Percentiles rank a stretch among this genome's conserved stretches.
Evolutionary conservation across 2,888 invertebrate genomes (phyloP).

Genomic region (Octodonta nipae): DNA sequence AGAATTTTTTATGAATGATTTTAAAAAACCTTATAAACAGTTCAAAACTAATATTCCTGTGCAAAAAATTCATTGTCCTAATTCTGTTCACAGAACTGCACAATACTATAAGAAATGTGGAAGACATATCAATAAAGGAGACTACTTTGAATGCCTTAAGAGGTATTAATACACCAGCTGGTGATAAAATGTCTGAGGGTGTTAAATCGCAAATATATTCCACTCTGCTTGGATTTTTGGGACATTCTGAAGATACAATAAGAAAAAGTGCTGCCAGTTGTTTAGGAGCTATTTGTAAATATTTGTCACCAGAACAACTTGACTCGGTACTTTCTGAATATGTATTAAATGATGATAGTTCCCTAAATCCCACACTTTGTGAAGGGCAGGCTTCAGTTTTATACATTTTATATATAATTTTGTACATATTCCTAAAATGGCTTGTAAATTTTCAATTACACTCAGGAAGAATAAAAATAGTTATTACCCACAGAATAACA

Average conservation of each 20-base stretch:
- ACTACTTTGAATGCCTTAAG: conserved; percentile 86
- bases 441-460: too few relatives aligned
- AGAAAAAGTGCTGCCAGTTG: conserved; percentile 78
- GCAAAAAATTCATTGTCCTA: too few relatives aligned
- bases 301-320: conserved; percentile 61
- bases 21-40: too few relatives aligned
- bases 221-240: conserved; percentile 55
- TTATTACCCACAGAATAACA: too few relatives aligned
- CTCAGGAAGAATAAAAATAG: too few relatives aligned
- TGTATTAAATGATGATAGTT: conserved; percentile 48
- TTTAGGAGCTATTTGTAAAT: conserved; percentile 70
- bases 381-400: conserved; percentile 80
- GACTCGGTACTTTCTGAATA: conserved; percentile 59
- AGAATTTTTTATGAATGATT: too few relatives aligned
- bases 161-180: conserved; percentile 69
- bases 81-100: conserved; percentile 89
- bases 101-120: conserved; percentile 67
- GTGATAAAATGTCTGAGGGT: conserved; percentile 75
- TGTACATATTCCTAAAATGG: too few relatives aligned
- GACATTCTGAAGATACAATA: conserved; percentile 66
- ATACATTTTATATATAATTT: too few relatives aligned
- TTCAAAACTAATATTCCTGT: too few relatives aligned
- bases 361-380: conserved; percentile 55
- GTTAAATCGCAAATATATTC: conserved; percentile 59
- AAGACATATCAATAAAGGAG: conserved; percentile 72